Base-by-base conservation (phyloP, 2,797 vertebrate species). In the Thripadectes ignobilis region DNA sequence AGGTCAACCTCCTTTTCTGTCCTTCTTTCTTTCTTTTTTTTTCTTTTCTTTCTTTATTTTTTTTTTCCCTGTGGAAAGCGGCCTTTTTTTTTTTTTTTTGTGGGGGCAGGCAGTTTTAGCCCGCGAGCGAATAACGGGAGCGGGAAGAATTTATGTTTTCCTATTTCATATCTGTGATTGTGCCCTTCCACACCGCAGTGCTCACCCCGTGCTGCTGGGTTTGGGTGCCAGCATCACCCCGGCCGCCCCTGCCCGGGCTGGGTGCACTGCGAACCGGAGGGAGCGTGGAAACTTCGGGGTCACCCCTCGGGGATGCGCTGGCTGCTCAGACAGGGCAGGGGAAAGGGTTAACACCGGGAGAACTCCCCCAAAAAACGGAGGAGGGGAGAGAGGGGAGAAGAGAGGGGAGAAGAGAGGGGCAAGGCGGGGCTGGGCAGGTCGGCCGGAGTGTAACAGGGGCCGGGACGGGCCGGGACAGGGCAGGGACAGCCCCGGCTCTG, bases 131-230 rank as follows among this genome's bases (percentile, higher is more conserved):
- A 46, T 66, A 78, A n/a, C 1, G 10, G 12, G 34, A 54, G 48
- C 1, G 46, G 41, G 30, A 7, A 67, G 26, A 54, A 54, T 48
- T 74, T 27, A 0, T 27, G 2, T 24, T 67, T 67, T 32, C 21
- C 7, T 19, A 1, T 38, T 85, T 75, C 30, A 7, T 20, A 0
- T 15, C 38, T 3, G 27, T 3, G 32, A 39, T 4, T 7, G 27
- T 22, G 24, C 8, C 62, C 62, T 58, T 32, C 38, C 6, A 3
- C 29, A 81, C 97, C 49, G 39, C 98, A 11, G 36, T 54, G 45
- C 7, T 97, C 98, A 97, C 98, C 98, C 96, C 15, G 36, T 3
- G 68, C 54, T 30, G 97, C 97, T 85, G 97, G 98, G 97, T 97
- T 98, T 97, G 98, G 98, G 98, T 94, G 97, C 86, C 80, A 49